These are phyloP conservation scores for Heliconius himera DNA, from an alignment of 1,140 invertebrate species.

Conservation along the genomic window DNA sequence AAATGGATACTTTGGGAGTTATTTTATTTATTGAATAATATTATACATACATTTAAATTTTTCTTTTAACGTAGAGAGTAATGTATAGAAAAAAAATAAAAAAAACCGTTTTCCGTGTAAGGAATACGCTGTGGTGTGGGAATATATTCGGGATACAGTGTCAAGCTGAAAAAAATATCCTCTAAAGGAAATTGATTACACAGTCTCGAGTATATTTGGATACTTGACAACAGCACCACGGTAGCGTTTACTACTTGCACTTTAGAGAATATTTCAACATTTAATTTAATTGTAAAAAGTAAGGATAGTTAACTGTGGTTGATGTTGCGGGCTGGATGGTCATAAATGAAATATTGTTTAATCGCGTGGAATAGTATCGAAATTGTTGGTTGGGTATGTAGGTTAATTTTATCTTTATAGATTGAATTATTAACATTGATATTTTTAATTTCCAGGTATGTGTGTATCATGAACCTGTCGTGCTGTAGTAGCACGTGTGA, in stretches of 20 bases:
- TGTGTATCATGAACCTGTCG: not conserved
- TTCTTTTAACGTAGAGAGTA: too few species aligned
- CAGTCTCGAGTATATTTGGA: too few species aligned
- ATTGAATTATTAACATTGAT: not conserved
- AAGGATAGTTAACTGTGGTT: slow-evolving; percentile 10
- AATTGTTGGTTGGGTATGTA: slow-evolving; percentile 5
- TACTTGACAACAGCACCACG: not conserved
- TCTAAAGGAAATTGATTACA: too few species aligned
- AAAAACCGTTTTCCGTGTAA: too few species aligned
- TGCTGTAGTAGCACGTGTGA: not conserved
- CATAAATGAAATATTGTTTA: slow-evolving; percentile 21
- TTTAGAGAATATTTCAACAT: not conserved
- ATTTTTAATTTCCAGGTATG: not conserved
- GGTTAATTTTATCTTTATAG: not conserved
- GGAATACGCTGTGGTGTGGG: too few species aligned
- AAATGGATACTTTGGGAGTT: not conserved
- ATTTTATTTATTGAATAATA: not conserved
- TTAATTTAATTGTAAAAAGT: slow-evolving; percentile 1
- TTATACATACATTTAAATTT: too few species aligned
- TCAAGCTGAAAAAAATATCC: too few species aligned
- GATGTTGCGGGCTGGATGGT: slow-evolving; percentile 4
- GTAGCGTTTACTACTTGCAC: not conserved
- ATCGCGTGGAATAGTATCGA: slow-evolving; percentile 20
- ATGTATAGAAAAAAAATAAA: too few species aligned
- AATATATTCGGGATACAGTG: too few species aligned